Percentiles rank a stretch among this genome's conserved stretches.
These are phyloP conservation scores for Microcebus tavaratra DNA, from an alignment of 2,113 vertebrate species.

Conservation along the genomic window DNA sequence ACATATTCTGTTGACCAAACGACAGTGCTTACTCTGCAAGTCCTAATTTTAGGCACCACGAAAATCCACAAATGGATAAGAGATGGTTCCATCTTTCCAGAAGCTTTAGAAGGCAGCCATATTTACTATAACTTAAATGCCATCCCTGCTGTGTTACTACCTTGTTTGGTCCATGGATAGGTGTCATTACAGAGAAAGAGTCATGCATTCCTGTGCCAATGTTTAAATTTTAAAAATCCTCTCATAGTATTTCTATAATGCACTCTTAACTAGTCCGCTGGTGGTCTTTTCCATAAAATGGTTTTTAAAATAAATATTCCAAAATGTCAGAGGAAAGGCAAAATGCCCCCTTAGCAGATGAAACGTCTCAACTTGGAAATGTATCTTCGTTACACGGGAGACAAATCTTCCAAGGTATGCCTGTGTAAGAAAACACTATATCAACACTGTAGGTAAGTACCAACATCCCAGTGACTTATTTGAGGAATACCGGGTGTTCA, in stretches of 20 bases:
- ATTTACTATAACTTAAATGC: neutral
- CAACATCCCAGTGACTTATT: conserved; percentile 66
- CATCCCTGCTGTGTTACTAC: conserved; percentile 2
- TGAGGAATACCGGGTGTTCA: conserved; percentile 64
- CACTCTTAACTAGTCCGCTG: conserved; percentile 42
- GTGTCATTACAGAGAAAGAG: neutral
- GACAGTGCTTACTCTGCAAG: neutral
- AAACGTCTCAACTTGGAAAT: conserved; percentile 76
- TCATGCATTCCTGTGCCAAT: neutral
- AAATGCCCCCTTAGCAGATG: conserved; percentile 66
- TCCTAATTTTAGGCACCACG: neutral
- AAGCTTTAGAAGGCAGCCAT: neutral
- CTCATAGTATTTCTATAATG: conserved; percentile 2
- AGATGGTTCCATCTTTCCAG: neutral
- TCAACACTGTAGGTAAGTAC: conserved; percentile 59
- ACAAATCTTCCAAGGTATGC: conserved; percentile 67
- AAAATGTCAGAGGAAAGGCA: conserved; percentile 65
- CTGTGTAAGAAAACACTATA: conserved; percentile 72
- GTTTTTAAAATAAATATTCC: conserved; percentile 68
- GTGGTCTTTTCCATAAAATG: conserved; percentile 42
- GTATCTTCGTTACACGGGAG: conserved; percentile 72
- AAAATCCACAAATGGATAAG: neutral
- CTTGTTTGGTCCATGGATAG: neutral
- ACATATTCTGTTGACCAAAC: neutral
- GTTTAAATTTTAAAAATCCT: neutral